Percentiles rank a stretch among this genome's conserved stretches.
Evolutionary conservation across 1,140 invertebrate genomes (phyloP).

Genomic region (Brachionus koreanus): DNA sequence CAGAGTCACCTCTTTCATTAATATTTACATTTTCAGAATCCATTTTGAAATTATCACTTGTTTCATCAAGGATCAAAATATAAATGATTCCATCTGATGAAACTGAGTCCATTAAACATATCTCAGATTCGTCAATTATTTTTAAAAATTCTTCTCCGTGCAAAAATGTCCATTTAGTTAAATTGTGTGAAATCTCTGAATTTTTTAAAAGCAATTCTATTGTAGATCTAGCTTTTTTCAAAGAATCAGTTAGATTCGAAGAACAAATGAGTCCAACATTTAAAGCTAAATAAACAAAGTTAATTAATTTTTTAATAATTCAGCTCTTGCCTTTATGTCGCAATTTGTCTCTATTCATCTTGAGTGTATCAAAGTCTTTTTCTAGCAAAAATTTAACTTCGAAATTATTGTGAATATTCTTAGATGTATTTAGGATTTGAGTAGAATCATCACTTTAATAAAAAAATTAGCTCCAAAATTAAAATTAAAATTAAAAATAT

Average conservation of each 20-base stretch:
- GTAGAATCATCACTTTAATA: background rate
- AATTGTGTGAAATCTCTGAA: background rate
- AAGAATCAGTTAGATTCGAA: background rate
- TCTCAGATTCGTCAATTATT: constrained; percentile 5
- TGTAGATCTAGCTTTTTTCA: background rate
- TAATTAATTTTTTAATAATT: background rate
- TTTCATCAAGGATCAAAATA: background rate
- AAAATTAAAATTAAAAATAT: no score
- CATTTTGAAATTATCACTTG: background rate
- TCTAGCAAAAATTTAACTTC: constrained; percentile 7
- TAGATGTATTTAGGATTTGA: background rate
- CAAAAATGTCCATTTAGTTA: constrained; percentile 16
- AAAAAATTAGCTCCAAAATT: constrained; percentile 9
- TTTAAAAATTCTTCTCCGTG: background rate
- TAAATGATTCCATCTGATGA: constrained; percentile 15
- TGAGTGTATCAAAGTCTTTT: background rate
- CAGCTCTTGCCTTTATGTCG: background rate
- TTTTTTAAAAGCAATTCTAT: constrained; percentile 18
- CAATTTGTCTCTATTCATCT: background rate
- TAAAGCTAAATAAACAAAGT: background rate
- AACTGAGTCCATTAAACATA: background rate
- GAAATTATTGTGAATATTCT: background rate
- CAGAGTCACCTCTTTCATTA: background rate
- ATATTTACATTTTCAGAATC: background rate
- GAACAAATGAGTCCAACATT: constrained; percentile 18